A percentile compares a stretch with the other conserved stretches of the same genome.
These are phyloP conservation scores for Anolis sagrei DNA, from an alignment of 2,113 vertebrate genomes.

Conservation along the genomic window DNA sequence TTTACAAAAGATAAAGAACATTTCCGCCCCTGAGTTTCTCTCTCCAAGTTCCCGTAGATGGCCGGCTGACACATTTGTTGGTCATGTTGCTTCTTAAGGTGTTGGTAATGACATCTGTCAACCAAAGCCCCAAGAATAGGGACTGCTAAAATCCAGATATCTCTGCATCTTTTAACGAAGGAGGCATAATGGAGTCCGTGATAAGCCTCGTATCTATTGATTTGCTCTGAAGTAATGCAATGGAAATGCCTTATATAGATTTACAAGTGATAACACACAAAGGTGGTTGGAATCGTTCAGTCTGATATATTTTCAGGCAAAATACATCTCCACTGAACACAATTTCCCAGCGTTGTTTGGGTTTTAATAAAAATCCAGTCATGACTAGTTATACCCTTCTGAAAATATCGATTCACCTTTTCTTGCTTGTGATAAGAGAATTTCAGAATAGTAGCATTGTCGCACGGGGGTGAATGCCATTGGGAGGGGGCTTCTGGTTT, in stretches of 20 bases:
- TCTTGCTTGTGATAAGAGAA: slow-evolving; percentile 17
- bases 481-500: background rate
- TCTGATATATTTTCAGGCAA: slow-evolving; percentile 61
- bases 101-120: slow-evolving; percentile 55
- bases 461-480: background rate
- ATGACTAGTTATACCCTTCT: slow-evolving; percentile 47
- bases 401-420: slow-evolving; percentile 57
- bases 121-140: slow-evolving; percentile 43
- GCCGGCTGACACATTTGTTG: slow-evolving; percentile 60
- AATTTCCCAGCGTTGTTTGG: slow-evolving; percentile 57
- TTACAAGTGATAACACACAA: slow-evolving; percentile 60
- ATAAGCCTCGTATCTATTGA: slow-evolving; percentile 21
- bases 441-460: background rate
- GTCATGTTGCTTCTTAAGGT: slow-evolving; percentile 63
- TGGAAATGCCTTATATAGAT: slow-evolving; percentile 69
- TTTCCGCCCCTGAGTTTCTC: slow-evolving; percentile 38
- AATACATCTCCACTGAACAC: slow-evolving; percentile 66
- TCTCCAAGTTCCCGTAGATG: slow-evolving; percentile 64
- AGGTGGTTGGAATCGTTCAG: slow-evolving; percentile 57
- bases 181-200: slow-evolving; percentile 46
- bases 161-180: slow-evolving; percentile 50
- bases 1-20: slow-evolving; percentile 30
- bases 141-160: slow-evolving; percentile 45
- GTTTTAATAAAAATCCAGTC: background rate
- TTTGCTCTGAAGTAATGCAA: slow-evolving; percentile 61